These are phyloP conservation scores for Salvator merianae DNA, from an alignment of 2,113 vertebrate species.

Conservation along the genomic window DNA sequence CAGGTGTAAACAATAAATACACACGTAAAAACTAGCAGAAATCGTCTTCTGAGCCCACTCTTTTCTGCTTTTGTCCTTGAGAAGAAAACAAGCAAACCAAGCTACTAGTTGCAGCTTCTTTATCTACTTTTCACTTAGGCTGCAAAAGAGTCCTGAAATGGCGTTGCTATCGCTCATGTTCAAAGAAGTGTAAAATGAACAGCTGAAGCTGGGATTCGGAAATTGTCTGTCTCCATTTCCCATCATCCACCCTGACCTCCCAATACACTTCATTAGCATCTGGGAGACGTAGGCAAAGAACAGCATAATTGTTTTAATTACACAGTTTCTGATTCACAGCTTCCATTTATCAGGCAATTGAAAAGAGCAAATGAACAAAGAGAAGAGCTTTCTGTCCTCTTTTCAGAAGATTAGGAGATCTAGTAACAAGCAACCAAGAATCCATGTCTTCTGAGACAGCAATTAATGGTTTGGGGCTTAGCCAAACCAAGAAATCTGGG, in stretches of 20 bases:
- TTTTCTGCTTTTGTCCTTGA: not conserved
- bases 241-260: conserved; percentile 14
- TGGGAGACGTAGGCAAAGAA: conserved; percentile 27
- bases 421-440: too few species aligned
- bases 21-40: not conserved
- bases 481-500: too few species aligned
- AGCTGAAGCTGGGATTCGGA: conserved; percentile 37
- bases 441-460: too few species aligned
- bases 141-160: conserved; percentile 10
- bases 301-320: conserved; percentile 44
- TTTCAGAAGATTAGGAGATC: not conserved
- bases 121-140: conserved; percentile 7
- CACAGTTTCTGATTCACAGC: conserved; percentile 38
- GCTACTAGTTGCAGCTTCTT: not conserved
- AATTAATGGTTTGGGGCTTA: too few species aligned
- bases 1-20: too few species aligned
- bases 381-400: not conserved
- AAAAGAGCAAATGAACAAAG: not conserved
- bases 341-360: conserved; percentile 24
- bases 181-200: conserved; percentile 25
- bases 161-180: accelerated
- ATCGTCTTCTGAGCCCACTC: not conserved
- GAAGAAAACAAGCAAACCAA: not conserved
- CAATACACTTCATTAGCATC: conserved; percentile 10
- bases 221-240: conserved; percentile 42